phyloP scores from a whole-genome alignment of 2,888 invertebrate species.

The Agriopis aurantiaria region DNA sequence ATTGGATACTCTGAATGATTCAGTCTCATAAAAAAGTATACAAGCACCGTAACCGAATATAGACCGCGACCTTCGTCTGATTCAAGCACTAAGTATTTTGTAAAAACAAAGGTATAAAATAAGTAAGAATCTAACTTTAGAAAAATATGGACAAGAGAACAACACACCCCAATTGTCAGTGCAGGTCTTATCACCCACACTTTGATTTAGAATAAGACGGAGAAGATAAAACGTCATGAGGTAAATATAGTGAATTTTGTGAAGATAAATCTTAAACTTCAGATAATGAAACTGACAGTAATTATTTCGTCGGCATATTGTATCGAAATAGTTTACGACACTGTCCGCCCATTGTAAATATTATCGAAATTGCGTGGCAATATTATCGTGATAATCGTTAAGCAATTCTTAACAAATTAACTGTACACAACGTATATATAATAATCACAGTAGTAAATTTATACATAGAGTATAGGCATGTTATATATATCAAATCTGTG shows the following conservation, averaged over 20 bases:
- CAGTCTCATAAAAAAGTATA: constrained; percentile 55
- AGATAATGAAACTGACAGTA: not conserved
- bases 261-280: too few species aligned
- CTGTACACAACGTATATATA: not conserved
- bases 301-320: not conserved
- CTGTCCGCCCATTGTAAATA: constrained; percentile 1
- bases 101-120: constrained; percentile 43
- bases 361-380: constrained; percentile 18
- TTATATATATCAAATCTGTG: not conserved
- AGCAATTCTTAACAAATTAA: constrained; percentile 2
- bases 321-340: constrained; percentile 2
- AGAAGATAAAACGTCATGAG: too few species aligned
- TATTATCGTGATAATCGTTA: constrained; percentile 7
- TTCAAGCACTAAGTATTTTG: constrained; percentile 55
- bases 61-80: constrained; percentile 71
- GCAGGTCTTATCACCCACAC: too few species aligned
- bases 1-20: constrained; percentile 34
- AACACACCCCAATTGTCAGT: too few species aligned
- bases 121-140: not conserved
- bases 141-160: too few species aligned
- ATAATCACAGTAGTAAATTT: not conserved
- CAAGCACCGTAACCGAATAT: constrained; percentile 60
- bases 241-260: too few species aligned
- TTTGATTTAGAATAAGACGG: too few species aligned
- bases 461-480: not conserved